These are phyloP conservation scores for Colossoma macropomum DNA, from an alignment of 2,113 vertebrate genomes.

Conservation along the genomic window DNA sequence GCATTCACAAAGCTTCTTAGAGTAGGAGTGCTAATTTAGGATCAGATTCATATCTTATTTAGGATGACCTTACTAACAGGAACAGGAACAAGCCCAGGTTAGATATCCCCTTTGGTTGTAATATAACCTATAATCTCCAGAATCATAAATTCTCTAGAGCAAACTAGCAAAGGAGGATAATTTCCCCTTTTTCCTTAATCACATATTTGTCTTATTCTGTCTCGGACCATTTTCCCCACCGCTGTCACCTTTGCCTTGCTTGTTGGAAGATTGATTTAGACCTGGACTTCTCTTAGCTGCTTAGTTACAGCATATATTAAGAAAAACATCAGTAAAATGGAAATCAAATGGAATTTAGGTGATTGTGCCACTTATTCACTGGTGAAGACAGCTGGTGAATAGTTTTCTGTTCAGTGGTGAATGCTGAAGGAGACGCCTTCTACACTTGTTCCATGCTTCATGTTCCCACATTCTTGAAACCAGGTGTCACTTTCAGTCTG, in stretches of 20 bases:
- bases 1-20: no score
- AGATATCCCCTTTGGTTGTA: no score
- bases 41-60: no score
- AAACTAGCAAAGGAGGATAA: not conserved
- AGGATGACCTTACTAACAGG: no score
- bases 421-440: not conserved
- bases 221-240: not conserved
- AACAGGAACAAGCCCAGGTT: no score
- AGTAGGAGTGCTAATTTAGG: no score
- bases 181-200: not conserved
- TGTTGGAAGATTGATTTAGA: not conserved
- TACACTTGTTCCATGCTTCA: not conserved
- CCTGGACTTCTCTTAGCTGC: not conserved
- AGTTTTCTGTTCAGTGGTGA: conserved; percentile 4
- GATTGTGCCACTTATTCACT: not conserved
- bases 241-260: not conserved
- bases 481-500: not conserved
- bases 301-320: not conserved
- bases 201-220: not conserved
- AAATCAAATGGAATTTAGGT: not conserved
- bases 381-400: conserved; percentile 12
- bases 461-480: not conserved
- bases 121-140: no score
- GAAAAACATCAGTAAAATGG: not conserved
- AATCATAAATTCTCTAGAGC: no score